phyloP scores from a whole-genome alignment of 2,113 vertebrate genomes.

The Podarcis muralis region DNA sequence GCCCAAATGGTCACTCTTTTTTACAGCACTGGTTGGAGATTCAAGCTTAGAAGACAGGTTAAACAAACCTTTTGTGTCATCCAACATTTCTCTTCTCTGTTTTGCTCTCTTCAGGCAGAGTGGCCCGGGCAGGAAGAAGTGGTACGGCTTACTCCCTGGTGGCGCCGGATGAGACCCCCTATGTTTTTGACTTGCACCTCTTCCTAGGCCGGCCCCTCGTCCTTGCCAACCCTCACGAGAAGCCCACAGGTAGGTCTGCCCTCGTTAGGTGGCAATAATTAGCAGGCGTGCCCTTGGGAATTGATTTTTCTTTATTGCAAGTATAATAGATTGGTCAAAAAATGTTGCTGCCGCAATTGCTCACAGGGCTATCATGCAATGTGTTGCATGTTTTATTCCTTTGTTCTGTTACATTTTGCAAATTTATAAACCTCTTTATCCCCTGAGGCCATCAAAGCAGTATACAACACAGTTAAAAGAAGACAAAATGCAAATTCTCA shows the following conservation, averaged over 20 bases:
- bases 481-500: no score
- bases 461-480: no score
- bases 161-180: conserved; percentile 89
- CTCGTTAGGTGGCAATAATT: neutral
- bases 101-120: conserved; percentile 79
- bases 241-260: conserved; percentile 74
- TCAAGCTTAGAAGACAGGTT: neutral
- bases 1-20: neutral
- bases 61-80: fast-evolving
- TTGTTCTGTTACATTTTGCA: no score
- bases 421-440: no score
- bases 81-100: neutral
- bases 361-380: no score
- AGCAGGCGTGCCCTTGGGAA: neutral
- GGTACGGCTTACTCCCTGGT: conserved; percentile 90
- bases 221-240: conserved; percentile 72
- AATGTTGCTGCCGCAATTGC: no score
- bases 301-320: no score
- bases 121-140: conserved; percentile 90
- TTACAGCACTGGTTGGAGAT: neutral
- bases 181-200: conserved; percentile 91
- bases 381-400: no score
- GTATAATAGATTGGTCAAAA: no score
- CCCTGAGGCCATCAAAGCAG: no score
- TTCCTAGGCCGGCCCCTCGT: conserved; percentile 86